A percentile compares a stretch with the other conserved stretches of the same genome.
Conservation (phyloP, 2,797 vertebrate species). For the Melanotaenia nigrans region DNA sequence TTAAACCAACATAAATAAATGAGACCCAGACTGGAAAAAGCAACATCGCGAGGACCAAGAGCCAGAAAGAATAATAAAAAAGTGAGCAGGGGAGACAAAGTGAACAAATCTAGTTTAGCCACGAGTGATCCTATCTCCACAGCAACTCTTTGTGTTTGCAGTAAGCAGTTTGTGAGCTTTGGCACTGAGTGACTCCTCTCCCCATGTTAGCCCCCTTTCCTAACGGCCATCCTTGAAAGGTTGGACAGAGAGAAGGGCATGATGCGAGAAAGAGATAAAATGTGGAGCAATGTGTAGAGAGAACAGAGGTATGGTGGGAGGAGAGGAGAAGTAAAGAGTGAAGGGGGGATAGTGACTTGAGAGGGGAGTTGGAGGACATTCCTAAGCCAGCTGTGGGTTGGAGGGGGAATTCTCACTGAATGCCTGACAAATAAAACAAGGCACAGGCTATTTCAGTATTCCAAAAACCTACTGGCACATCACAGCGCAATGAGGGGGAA, state of each 20-base stretch:
- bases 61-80: slow-evolving; percentile 49
- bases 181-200: slow-evolving; percentile 63
- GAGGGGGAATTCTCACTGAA: slow-evolving; percentile 82
- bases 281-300: slow-evolving; percentile 19
- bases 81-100: slow-evolving; percentile 39
- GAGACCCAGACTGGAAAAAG: slow-evolving; percentile 29
- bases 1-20: slow-evolving; percentile 16
- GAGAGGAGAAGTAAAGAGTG: slow-evolving; percentile 48
- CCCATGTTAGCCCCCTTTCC: slow-evolving; percentile 51
- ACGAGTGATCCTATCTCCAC: slow-evolving; percentile 79
- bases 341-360: slow-evolving; percentile 61
- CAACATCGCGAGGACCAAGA: slow-evolving; percentile 42
- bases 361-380: slow-evolving; percentile 79
- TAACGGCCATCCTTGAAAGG: slow-evolving; percentile 63
- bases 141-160: slow-evolving; percentile 79
- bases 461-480: slow-evolving; percentile 67
- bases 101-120: slow-evolving; percentile 73
- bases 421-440: slow-evolving; percentile 81
- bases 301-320: slow-evolving; percentile 34
- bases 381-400: slow-evolving; percentile 85
- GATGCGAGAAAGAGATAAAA: slow-evolving; percentile 49
- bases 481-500: slow-evolving; percentile 56
- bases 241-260: slow-evolving; percentile 36
- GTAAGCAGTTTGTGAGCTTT: slow-evolving; percentile 80
- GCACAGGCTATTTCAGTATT: slow-evolving; percentile 79